These are phyloP conservation scores for Potamarius usumacintae DNA, from an alignment of 2,113 vertebrate genomes.

Conservation along the genomic window DNA sequence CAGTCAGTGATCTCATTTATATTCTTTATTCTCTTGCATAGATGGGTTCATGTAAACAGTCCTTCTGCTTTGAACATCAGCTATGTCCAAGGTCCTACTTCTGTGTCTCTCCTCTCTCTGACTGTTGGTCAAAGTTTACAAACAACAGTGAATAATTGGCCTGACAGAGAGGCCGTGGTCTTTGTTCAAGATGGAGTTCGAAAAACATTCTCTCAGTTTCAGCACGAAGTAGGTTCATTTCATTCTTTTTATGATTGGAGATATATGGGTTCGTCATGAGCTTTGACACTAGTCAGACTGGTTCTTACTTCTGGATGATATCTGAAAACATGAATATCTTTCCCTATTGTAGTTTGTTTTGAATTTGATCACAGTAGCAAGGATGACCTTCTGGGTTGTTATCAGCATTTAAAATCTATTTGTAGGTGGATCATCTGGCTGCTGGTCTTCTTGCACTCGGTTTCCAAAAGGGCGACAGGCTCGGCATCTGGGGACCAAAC, in stretches of 20 bases:
- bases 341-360: background rate
- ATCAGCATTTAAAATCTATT: background rate
- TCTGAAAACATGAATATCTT: background rate
- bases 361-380: background rate
- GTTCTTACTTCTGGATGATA: background rate
- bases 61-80: slow-evolving; percentile 71
- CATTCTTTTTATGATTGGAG: background rate
- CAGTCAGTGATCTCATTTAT: background rate
- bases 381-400: background rate
- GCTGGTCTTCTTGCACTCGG: slow-evolving; percentile 87
- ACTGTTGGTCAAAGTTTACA: slow-evolving; percentile 78
- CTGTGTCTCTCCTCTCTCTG: slow-evolving; percentile 57
- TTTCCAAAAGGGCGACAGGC: slow-evolving; percentile 81
- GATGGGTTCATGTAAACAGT: slow-evolving; percentile 61
- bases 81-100: slow-evolving; percentile 75
- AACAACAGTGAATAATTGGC: slow-evolving; percentile 64
- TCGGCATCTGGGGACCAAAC: slow-evolving; percentile 93
- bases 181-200: slow-evolving; percentile 74
- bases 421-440: slow-evolving; percentile 84
- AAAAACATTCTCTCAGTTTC: slow-evolving; percentile 81
- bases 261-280: background rate
- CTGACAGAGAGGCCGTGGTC: slow-evolving; percentile 76
- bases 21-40: background rate
- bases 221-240: slow-evolving; percentile 78
- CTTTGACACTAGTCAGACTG: background rate